phyloP scores from a whole-genome alignment of 2,888 invertebrate species.

The Hartigia nigra region DNA sequence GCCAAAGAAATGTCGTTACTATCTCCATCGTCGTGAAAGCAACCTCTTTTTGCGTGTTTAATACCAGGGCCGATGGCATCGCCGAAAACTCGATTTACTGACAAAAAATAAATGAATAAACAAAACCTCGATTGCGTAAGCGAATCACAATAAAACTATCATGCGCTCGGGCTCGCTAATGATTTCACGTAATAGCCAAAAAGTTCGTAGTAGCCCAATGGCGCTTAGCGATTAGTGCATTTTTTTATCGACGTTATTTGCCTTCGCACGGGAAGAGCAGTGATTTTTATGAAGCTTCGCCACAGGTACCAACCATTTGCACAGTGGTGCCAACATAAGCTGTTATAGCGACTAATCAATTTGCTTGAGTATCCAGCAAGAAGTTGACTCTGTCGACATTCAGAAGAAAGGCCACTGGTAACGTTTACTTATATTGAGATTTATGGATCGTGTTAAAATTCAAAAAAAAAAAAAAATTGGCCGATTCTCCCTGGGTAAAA shows the following conservation, averaged over 20 bases:
- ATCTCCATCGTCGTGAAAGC: conserved; percentile 6
- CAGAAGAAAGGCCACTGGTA: background rate
- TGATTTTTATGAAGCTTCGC: background rate
- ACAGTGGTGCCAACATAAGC: background rate
- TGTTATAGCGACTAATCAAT: background rate
- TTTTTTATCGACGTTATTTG: background rate
- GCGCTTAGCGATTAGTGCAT: background rate
- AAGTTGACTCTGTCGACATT: background rate
- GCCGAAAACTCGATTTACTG: background rate
- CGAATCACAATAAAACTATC: background rate
- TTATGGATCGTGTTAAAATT: conserved; percentile 3
- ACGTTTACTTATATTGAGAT: background rate
- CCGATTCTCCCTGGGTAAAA: background rate
- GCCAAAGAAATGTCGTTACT: conserved; percentile 6
- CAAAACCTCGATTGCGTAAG: conserved; percentile 2
- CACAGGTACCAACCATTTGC: background rate
- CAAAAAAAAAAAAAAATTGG: background rate
- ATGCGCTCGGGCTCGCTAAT: background rate
- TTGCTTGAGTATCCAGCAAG: background rate
- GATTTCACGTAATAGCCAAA: conserved; percentile 10
- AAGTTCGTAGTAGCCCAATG: background rate
- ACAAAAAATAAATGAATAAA: conserved; percentile 6
- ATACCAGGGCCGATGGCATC: background rate
- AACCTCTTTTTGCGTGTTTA: background rate
- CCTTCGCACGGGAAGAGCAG: background rate